Conservation (phyloP, 1,140 invertebrate genomes). For the Aphelinus certus region DNA sequence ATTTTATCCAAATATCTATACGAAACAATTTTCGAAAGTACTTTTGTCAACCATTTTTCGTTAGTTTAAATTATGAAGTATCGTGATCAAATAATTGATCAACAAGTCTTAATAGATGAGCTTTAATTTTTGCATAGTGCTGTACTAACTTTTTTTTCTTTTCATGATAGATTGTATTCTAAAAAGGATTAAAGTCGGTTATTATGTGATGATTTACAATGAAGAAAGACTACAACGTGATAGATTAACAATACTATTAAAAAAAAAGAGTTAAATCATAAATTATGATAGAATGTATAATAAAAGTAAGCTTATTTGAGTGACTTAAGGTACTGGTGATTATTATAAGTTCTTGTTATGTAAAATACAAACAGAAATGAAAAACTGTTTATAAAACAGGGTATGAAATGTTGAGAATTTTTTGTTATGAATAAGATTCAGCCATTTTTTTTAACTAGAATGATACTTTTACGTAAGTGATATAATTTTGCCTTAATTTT, state of each 20-base stretch:
- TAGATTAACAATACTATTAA: no score
- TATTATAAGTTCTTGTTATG: neutral
- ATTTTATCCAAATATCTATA: no score
- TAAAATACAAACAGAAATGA: neutral
- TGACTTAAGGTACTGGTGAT: neutral
- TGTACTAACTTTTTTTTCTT: no score
- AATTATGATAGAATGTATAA: no score
- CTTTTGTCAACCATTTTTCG: no score
- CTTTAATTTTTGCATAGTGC: no score
- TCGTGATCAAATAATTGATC: no score
- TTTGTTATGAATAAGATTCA: slow-evolving; percentile 15
- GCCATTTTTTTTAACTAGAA: neutral
- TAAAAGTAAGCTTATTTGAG: neutral
- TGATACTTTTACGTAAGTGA: slow-evolving; percentile 10
- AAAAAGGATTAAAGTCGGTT: neutral
- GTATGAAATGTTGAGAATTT: neutral
- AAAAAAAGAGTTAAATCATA: no score
- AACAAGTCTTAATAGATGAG: no score
- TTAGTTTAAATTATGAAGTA: no score
- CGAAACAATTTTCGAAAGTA: neutral
- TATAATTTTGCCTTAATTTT: slow-evolving; percentile 26
- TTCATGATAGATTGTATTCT: neutral
- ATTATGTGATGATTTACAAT: neutral
- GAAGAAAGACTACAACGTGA: neutral
- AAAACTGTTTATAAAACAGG: slow-evolving; percentile 7